phyloP scores from a whole-genome alignment of 2,113 vertebrate species.

The Pterocles burchelli region DNA sequence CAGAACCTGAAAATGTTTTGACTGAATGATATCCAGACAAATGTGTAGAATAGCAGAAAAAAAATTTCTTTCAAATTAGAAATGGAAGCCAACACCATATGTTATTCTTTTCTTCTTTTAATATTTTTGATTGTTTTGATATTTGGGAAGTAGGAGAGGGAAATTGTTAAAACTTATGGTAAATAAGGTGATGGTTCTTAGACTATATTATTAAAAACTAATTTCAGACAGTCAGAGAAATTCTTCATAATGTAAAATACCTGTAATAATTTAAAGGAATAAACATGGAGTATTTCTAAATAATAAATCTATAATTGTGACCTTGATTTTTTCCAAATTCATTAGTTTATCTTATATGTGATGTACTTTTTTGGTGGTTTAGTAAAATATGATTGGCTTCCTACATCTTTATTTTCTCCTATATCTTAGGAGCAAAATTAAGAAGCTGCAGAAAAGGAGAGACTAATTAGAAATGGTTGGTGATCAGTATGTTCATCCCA shows the following conservation, averaged over 20 bases:
- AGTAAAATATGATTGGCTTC: background rate
- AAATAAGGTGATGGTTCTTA: background rate
- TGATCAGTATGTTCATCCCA: background rate
- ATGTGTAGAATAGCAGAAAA: background rate
- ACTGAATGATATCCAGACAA: background rate
- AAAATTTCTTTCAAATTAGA: background rate
- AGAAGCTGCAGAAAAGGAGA: background rate
- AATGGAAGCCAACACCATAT: fast-evolving
- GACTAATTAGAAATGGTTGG: background rate
- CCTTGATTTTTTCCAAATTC: background rate
- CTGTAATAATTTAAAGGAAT: background rate
- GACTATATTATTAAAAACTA: background rate
- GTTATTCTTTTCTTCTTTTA: background rate
- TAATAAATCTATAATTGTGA: background rate
- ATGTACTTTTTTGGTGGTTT: background rate
- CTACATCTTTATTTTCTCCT: background rate
- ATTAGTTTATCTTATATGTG: background rate
- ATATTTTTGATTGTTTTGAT: background rate
- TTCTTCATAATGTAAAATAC: background rate
- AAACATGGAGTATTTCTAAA: background rate
- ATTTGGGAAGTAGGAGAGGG: background rate
- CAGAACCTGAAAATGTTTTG: background rate
- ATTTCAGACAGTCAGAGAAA: background rate
- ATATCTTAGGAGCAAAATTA: background rate
- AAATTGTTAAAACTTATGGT: background rate